Evolutionary conservation across 2,113 vertebrate genomes (phyloP), one percentile per base, ranked within the genome.

Genomic region (Lophotis ruficrista): DNA sequence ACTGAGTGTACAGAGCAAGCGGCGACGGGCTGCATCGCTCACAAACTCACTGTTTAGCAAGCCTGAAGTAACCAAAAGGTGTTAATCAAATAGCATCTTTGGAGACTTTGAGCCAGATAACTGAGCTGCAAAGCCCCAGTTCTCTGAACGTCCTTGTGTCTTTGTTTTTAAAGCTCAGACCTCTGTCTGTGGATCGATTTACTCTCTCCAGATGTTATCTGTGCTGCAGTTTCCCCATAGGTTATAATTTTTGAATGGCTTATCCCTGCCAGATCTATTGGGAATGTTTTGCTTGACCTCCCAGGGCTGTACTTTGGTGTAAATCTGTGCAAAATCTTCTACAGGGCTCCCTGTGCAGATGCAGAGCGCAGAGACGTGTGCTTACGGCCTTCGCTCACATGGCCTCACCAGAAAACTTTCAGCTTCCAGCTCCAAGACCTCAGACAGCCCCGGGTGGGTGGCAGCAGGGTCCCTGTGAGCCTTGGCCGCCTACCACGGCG

Each of bases 341-440:
- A 4, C 56, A 38, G 50, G 27, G 35, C 56, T 83, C 33, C 25
- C 73, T 69, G 5, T 23, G 37, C 14, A 33, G 66, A 27, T 30
- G 33, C 10, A 20, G 41, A 37, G 22, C 23, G 25, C 24, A 43
- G 53, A 75, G 12, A 12, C 9, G n/a, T 30, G 31, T 68, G 37
- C 37, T 72, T 1, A 0, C 47, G 38, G 37, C 21, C 15, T 65
- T 25, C 65, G 82, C 33, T 20, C 28, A 22, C 4, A 0, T 16
- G 5, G 10, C 5, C 35, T 38, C 21, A 3, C 18, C 31, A 4
- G 12, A 38, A n/a, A 21, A 13, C 41, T 66, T 77, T 7, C 14
- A 25, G 23, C 16, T 3, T 0, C 0, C 14, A 30, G 21, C 62
- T 38, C 50, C 38, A 61, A 60, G 38, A 30, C 6, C 62, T 57